These are phyloP conservation scores for Oryzias javanicus DNA, from an alignment of 2,113 vertebrate species.

Conservation along the genomic window DNA sequence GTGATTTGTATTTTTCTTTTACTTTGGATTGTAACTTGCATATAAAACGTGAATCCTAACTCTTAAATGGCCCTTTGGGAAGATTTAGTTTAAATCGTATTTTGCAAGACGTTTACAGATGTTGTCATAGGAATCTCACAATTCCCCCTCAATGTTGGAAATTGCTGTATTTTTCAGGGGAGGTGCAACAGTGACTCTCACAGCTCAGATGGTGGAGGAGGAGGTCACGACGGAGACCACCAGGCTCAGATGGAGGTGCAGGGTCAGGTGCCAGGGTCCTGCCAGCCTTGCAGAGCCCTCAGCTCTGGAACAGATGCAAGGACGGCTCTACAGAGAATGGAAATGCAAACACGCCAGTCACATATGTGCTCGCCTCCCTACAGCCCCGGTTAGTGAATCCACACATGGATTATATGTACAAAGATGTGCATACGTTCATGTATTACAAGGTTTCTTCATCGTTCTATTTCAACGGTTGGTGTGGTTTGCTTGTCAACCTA, in stretches of 20 bases:
- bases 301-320: slow-evolving; percentile 48
- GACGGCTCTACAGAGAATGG: slow-evolving; percentile 41
- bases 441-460: background rate
- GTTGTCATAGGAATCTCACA: too few relatives aligned
- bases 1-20: too few relatives aligned
- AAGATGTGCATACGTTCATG: background rate
- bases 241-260: slow-evolving; percentile 51
- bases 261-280: slow-evolving; percentile 47
- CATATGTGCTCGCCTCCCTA: slow-evolving; percentile 45
- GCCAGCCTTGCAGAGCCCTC: slow-evolving; percentile 28
- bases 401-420: background rate
- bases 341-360: slow-evolving; percentile 48
- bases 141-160: slow-evolving; percentile 3
- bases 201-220: slow-evolving; percentile 58
- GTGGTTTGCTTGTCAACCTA: background rate
- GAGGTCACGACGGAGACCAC: slow-evolving; percentile 19
- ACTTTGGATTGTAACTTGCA: too few relatives aligned
- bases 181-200: slow-evolving; percentile 61
- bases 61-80: too few relatives aligned
- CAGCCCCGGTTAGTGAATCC: slow-evolving; percentile 62
- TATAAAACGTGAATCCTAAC: too few relatives aligned
- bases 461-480: background rate
- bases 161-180: slow-evolving; percentile 42
- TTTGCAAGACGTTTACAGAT: too few relatives aligned
- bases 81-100: too few relatives aligned